Conservation (phyloP, 2,113 vertebrate species). For the Syngnathus scovelli region DNA sequence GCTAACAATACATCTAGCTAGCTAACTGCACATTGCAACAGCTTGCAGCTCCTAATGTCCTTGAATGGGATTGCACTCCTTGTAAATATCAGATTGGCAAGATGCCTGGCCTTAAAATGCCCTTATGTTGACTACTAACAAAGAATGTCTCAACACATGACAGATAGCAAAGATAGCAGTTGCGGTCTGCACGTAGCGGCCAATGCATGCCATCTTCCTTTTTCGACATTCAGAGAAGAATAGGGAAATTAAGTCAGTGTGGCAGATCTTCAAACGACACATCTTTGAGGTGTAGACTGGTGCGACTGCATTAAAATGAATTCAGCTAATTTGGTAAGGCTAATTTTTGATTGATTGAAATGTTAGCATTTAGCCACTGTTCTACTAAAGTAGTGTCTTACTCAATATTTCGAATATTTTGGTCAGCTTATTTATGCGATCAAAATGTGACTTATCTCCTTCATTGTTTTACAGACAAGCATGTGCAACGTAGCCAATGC, state of each 20-base stretch:
- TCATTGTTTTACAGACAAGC: constrained; percentile 3
- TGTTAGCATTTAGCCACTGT: background rate
- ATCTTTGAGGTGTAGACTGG: background rate
- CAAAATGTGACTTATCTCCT: too few species aligned
- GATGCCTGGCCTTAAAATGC: too few species aligned
- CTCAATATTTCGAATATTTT: background rate
- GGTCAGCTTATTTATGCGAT: too few species aligned
- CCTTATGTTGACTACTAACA: background rate
- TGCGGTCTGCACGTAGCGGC: background rate
- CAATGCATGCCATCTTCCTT: background rate
- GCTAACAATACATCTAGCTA: background rate
- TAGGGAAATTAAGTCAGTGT: background rate
- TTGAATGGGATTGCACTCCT: too few species aligned
- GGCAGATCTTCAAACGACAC: background rate
- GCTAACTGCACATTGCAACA: too few species aligned
- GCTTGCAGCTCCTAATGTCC: too few species aligned
- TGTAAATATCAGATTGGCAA: too few species aligned
- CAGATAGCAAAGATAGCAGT: background rate
- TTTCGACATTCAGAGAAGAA: background rate
- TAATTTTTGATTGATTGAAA: background rate
- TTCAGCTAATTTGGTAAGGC: constrained; percentile 26
- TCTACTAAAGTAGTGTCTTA: too few species aligned
- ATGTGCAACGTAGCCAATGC: background rate
- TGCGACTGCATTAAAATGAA: background rate
- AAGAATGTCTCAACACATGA: background rate